Percentiles rank a stretch among this genome's conserved stretches.
Evolutionary conservation across 2,888 invertebrate genomes (phyloP).

Genomic region (Latrodectus hesperus): DNA sequence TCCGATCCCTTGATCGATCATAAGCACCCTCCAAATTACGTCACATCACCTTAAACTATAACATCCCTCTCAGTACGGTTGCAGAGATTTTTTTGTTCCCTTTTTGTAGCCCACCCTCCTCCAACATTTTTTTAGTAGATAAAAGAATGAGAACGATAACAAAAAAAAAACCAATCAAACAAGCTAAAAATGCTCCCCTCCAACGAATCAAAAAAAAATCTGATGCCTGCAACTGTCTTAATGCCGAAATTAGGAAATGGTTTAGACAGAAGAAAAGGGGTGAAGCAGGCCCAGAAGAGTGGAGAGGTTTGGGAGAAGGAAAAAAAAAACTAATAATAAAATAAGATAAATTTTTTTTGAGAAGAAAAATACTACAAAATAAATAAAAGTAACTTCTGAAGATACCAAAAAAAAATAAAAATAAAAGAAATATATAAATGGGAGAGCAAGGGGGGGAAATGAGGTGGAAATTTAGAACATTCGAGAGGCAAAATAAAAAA

Average conservation of each 20-base stretch:
- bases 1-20: slow-evolving; percentile 62
- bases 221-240: slow-evolving; percentile 66
- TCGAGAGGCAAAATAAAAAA: slow-evolving; percentile 25
- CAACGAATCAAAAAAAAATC: slow-evolving; percentile 38
- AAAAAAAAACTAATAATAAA: slow-evolving; percentile 8
- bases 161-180: slow-evolving; percentile 65
- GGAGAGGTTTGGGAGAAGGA: background rate
- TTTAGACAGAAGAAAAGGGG: slow-evolving; percentile 45
- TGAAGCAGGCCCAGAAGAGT: background rate
- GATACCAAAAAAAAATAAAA: slow-evolving; percentile 32
- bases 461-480: slow-evolving; percentile 69
- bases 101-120: slow-evolving; percentile 4
- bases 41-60: slow-evolving; percentile 68
- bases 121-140: background rate
- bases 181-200: slow-evolving; percentile 28
- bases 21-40: slow-evolving; percentile 68
- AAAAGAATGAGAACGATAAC: background rate
- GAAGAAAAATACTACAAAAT: slow-evolving; percentile 23
- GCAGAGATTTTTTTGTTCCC: slow-evolving; percentile 39
- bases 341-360: slow-evolving; percentile 14
- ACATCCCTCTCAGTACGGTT: slow-evolving; percentile 59
- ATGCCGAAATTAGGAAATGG: slow-evolving; percentile 69
- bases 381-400: slow-evolving; percentile 35
- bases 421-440: slow-evolving; percentile 17
- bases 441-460: slow-evolving; percentile 60